These are phyloP conservation scores for Ostrea edulis DNA, from an alignment of 1,140 invertebrate species.

Conservation along the genomic window DNA sequence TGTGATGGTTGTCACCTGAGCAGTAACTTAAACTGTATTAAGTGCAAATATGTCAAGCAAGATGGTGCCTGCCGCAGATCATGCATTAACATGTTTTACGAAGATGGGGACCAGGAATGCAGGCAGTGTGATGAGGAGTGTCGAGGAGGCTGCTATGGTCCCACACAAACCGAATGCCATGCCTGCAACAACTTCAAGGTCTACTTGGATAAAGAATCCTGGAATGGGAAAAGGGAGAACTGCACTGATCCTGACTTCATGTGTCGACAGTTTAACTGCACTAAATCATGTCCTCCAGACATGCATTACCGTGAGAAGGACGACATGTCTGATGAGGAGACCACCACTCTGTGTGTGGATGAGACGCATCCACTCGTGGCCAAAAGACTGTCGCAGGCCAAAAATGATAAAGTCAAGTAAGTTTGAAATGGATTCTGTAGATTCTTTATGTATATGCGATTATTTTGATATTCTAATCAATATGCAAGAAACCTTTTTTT, in stretches of 20 bases:
- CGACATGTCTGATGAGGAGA: slow-evolving; percentile 58
- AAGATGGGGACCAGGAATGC: slow-evolving; percentile 60
- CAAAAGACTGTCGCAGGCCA: not conserved
- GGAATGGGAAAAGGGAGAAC: not conserved
- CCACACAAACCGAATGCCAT: slow-evolving; percentile 87
- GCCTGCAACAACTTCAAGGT: slow-evolving; percentile 93
- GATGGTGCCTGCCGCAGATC: slow-evolving; percentile 83
- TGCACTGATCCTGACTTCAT: not conserved
- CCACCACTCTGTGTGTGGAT: slow-evolving; percentile 71
- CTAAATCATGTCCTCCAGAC: slow-evolving; percentile 89
- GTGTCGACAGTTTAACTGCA: slow-evolving; percentile 89
- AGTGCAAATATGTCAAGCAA: slow-evolving; percentile 66
- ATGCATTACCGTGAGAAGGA: slow-evolving; percentile 80
- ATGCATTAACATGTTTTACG: slow-evolving; percentile 81
- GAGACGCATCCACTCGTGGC: slow-evolving; percentile 53
- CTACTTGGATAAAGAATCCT: slow-evolving; percentile 80
- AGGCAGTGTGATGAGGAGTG: slow-evolving; percentile 85
- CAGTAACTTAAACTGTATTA: slow-evolving; percentile 62
- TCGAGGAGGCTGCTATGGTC: slow-evolving; percentile 89
- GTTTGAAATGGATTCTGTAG: not conserved
- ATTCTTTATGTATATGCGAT: too few relatives aligned
- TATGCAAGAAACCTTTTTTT: too few relatives aligned
- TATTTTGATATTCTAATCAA: too few relatives aligned
- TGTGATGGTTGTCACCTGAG: slow-evolving; percentile 93
- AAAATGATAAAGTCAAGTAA: not conserved